These are phyloP conservation scores for Rafetus swinhoei DNA, from an alignment of 2,113 vertebrate species.

Conservation along the genomic window DNA sequence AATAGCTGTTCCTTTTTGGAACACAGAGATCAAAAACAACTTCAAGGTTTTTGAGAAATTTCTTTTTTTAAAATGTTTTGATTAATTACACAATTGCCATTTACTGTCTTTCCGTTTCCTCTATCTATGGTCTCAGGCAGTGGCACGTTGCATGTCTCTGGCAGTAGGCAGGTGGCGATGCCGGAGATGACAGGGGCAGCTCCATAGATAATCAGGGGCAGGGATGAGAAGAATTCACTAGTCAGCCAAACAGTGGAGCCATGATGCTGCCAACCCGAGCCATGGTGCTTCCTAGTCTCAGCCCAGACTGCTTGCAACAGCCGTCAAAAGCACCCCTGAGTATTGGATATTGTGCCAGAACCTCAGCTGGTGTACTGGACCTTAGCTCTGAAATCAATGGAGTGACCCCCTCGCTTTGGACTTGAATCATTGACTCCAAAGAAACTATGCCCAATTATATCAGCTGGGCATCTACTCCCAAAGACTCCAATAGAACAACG, in stretches of 20 bases:
- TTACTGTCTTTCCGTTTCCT: conserved; percentile 82
- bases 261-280: conserved; percentile 83
- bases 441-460: not conserved
- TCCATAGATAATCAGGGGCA: conserved; percentile 84
- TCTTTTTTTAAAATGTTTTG: not conserved
- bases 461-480: not conserved
- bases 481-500: not conserved
- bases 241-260: conserved; percentile 79
- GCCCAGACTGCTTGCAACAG: conserved; percentile 81
- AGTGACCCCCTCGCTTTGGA: not conserved
- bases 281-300: conserved; percentile 82
- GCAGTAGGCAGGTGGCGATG: conserved; percentile 77
- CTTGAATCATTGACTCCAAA: not conserved
- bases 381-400: not conserved
- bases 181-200: conserved; percentile 78
- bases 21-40: not conserved
- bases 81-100: not conserved
- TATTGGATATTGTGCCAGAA: not conserved
- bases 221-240: conserved; percentile 58
- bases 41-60: not conserved
- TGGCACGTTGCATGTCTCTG: conserved; percentile 79
- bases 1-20: not conserved
- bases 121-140: conserved; percentile 82
- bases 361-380: not conserved
- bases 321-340: not conserved